phyloP scores from a whole-genome alignment of 2,888 invertebrate species.

The Steinernema carpocapsae region DNA sequence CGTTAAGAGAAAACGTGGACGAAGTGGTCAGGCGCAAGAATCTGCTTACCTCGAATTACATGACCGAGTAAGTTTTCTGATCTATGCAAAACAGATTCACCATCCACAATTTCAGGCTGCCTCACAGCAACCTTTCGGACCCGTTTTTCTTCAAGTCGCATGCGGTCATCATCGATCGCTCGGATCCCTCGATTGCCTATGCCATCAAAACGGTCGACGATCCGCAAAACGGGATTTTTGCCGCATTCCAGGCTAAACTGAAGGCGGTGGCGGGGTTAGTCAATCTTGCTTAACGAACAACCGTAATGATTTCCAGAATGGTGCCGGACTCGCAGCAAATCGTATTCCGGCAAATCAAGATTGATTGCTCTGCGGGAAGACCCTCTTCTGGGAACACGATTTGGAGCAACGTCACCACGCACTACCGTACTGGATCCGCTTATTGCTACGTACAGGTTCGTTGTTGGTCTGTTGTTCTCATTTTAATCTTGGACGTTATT shows the following conservation, averaged over 20 bases:
- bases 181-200: constrained; percentile 21
- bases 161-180: constrained; percentile 7
- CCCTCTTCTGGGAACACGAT: constrained; percentile 29
- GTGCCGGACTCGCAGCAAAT: constrained; percentile 12
- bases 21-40: constrained; percentile 16
- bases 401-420: constrained; percentile 31
- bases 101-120: not conserved
- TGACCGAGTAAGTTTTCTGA: constrained; percentile 17
- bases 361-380: constrained; percentile 18
- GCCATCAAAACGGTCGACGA: constrained; percentile 22
- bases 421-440: constrained; percentile 29
- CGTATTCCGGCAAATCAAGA: constrained; percentile 24
- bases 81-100: not conserved
- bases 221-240: constrained; percentile 5
- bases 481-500: not conserved
- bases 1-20: constrained; percentile 12
- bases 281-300: not conserved
- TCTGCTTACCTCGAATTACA: constrained; percentile 15
- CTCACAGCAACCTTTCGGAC: constrained; percentile 24
- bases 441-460: constrained; percentile 26
- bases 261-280: constrained; percentile 16
- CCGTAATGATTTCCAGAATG: not conserved
- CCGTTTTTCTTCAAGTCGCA: constrained; percentile 30
- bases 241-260: constrained; percentile 26
- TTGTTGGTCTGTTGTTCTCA: not conserved